Evolutionary conservation across 2,888 invertebrate species (phyloP), one percentile per base, ranked within the genome.

Genomic region (Lithosia quadra): DNA sequence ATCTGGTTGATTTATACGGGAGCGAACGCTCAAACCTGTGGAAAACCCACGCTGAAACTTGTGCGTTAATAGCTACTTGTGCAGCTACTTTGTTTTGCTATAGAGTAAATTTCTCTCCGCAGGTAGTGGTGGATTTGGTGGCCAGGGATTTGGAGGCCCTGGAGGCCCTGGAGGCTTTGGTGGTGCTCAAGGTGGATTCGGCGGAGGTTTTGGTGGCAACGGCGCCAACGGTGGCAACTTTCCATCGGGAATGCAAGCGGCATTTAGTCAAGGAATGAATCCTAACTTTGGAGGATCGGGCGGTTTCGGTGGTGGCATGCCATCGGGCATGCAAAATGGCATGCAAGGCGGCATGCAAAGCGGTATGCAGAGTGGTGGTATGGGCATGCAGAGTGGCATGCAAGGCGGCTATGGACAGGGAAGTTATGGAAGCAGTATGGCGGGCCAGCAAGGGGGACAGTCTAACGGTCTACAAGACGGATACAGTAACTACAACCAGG

Each of bases 51-150:
- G 43, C 18, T 18, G 18, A 18, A 18, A 1, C 18, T 43, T 18
- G 39, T 39, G 11, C 36, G 36, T 36, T 36, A 36, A 36, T 10
- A 36, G 36, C 2, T 0, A 11, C 2, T 10, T 36, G 36, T 9
- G 9, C 9, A 10, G 36, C 36, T 36, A 39, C 39, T 15, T 13
- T 4, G 39, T 15, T 15, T 13, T 13, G 13, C 13, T 36, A 2
- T 11, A 36, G 11, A 36, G 0, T 21, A 2, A 10, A n/a, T 49
- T 55, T 43, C 21, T 10, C 3, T 56, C 39, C 60, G 11, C 63
- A 78, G 79, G 79, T 67, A 60, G 65, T 64, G 65, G 73, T 60
- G 81, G 81, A 63, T 75, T 72, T 59, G 79, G 78, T 22, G 76
- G 79, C 64, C 69, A 49, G 21, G 67, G 64, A 22, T 65, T 60